Conservation (phyloP, 53 echinoderm and acorn worm species). For the Actinopyga echinites region DNA sequence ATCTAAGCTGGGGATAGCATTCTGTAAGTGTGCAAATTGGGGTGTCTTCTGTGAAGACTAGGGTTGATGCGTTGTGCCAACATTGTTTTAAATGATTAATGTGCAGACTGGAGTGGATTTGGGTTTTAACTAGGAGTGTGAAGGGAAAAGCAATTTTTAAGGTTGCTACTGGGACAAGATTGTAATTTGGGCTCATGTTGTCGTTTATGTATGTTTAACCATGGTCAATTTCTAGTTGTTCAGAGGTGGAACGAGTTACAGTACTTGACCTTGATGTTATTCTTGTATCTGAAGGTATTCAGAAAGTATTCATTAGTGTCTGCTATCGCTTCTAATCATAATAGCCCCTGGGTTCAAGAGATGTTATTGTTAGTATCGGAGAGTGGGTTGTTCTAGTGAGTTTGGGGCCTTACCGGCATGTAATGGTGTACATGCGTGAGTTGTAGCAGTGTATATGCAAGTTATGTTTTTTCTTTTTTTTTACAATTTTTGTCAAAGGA, state of each 20-base stretch:
- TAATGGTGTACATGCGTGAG: neutral
- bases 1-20: slow-evolving; percentile 6
- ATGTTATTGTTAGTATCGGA: neutral
- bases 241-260: neutral
- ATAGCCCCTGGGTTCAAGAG: neutral
- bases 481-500: neutral
- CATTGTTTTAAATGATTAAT: neutral
- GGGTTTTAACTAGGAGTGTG: too few species aligned
- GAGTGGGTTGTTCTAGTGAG: neutral
- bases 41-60: neutral
- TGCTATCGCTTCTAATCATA: neutral
- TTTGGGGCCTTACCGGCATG: neutral
- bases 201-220: too few species aligned
- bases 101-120: neutral
- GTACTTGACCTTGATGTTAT: neutral
- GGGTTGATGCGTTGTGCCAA: neutral
- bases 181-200: too few species aligned
- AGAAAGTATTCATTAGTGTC: neutral
- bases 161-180: too few species aligned
- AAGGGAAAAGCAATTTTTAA: too few species aligned
- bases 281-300: neutral
- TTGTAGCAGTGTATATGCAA: neutral
- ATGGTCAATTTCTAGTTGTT: too few species aligned
- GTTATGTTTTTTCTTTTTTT: neutral
- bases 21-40: neutral